Conservation (phyloP, 2,888 invertebrate genomes). For the Lamellibrachia columna region DNA sequence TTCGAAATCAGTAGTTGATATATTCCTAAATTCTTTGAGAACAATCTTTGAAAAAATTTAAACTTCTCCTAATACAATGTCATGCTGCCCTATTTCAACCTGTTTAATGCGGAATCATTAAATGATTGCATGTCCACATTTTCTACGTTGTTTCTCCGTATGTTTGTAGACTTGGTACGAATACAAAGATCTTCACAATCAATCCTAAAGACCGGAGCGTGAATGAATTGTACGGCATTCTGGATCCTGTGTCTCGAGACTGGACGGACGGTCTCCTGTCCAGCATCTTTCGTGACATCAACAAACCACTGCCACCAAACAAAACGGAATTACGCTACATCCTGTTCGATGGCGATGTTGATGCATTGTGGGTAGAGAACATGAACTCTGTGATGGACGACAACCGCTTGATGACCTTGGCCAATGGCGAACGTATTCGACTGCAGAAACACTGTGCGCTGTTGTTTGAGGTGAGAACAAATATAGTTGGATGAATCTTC, state of each 20-base stretch:
- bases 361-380: conserved; percentile 94
- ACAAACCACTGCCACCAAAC: conserved; percentile 77
- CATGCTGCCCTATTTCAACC: background rate
- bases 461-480: conserved; percentile 78
- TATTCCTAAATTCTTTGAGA: too few species aligned
- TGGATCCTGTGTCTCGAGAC: conserved; percentile 86
- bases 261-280: conserved; percentile 94
- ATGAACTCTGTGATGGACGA: conserved; percentile 98
- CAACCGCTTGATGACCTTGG: conserved; percentile 84
- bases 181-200: conserved; percentile 81
- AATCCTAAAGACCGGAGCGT: conserved; percentile 93
- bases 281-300: conserved; percentile 90
- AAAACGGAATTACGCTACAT: conserved; percentile 83
- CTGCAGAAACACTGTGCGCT: conserved; percentile 83
- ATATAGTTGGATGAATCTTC: too few species aligned
- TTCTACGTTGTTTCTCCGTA: background rate
- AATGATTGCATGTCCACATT: background rate
- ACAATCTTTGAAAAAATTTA: background rate
- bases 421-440: conserved; percentile 88
- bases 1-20: too few species aligned
- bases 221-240: conserved; percentile 86
- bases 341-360: conserved; percentile 92
- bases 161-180: conserved; percentile 72
- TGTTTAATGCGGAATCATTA: background rate
- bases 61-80: background rate